Percentiles rank a stretch among this genome's conserved stretches.
These are phyloP conservation scores for Listronotus oregonensis DNA, from an alignment of 1,140 invertebrate genomes.

Conservation along the genomic window DNA sequence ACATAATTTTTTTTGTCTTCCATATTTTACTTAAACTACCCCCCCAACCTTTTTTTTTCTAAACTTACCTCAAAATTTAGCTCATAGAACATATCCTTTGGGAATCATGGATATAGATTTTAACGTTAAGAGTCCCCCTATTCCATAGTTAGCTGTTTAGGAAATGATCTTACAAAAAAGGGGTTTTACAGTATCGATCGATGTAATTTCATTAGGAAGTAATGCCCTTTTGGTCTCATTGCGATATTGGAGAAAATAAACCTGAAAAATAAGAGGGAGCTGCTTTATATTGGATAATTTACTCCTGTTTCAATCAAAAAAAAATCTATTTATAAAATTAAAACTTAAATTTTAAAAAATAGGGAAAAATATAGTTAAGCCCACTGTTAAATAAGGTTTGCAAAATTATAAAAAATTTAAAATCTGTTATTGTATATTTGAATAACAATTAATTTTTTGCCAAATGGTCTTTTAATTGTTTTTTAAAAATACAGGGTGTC, in stretches of 20 bases:
- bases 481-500: too few species aligned
- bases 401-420: too few species aligned
- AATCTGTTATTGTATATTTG: too few species aligned
- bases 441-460: too few species aligned
- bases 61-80: conserved; percentile 87
- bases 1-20: too few species aligned
- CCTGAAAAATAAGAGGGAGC: conserved; percentile 62
- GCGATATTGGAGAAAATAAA: conserved; percentile 92
- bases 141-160: conserved; percentile 96
- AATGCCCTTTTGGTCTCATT: conserved; percentile 96
- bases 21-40: too few species aligned
- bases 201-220: conserved; percentile 96
- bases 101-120: conserved; percentile 97
- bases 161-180: conserved; percentile 96
- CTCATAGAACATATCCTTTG: conserved; percentile 98
- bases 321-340: too few species aligned
- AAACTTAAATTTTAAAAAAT: too few species aligned
- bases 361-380: too few species aligned
- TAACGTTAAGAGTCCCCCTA: conserved; percentile 87
- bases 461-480: too few species aligned
- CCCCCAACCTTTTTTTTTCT: too few species aligned
- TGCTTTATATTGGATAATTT: conserved; percentile 16
- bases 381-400: too few species aligned
- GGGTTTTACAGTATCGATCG: conserved; percentile 97
- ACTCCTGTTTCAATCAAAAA: conserved; percentile 2